Conservation (phyloP, 2,797 vertebrate genomes). For the Chrosomus eos region DNA sequence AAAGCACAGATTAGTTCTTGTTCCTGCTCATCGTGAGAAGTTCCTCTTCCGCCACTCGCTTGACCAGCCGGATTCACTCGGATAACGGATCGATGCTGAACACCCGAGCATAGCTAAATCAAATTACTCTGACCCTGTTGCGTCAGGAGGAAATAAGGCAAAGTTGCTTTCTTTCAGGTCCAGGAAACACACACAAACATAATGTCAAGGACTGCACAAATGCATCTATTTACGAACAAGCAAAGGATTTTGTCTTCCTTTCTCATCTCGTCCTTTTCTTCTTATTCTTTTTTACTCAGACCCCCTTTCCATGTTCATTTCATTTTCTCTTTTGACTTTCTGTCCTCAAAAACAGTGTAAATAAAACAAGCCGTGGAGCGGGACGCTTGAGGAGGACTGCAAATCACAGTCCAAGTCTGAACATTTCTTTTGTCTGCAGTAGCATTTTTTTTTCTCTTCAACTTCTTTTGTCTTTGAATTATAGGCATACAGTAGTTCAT, state of each 20-base stretch:
- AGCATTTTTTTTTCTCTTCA: conserved; percentile 64
- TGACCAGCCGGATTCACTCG: conserved; percentile 66
- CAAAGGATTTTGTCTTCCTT: conserved; percentile 13
- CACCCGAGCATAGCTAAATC: conserved; percentile 69
- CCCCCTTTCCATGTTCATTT: neutral
- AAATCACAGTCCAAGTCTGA: conserved; percentile 61
- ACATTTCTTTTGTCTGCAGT: conserved; percentile 52
- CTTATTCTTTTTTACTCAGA: conserved; percentile 4
- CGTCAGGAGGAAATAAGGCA: conserved; percentile 57
- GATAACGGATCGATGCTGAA: conserved; percentile 71
- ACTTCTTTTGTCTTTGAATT: neutral
- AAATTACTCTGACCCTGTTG: conserved; percentile 72
- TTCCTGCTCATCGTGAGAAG: conserved; percentile 53
- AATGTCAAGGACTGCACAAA: neutral
- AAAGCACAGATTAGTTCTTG: conserved; percentile 3
- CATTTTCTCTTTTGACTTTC: neutral
- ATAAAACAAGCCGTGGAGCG: conserved; percentile 24
- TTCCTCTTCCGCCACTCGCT: conserved; percentile 70
- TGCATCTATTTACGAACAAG: neutral
- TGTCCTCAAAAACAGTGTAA: neutral
- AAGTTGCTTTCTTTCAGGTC: conserved; percentile 46
- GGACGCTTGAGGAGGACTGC: conserved; percentile 59
- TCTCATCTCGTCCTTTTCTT: conserved; percentile 14
- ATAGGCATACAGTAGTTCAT: neutral
- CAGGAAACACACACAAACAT: neutral